Evolutionary conservation across 2,888 invertebrate genomes (phyloP), one percentile per base, ranked within the genome.

Genomic region (Andrena marginata): DNA sequence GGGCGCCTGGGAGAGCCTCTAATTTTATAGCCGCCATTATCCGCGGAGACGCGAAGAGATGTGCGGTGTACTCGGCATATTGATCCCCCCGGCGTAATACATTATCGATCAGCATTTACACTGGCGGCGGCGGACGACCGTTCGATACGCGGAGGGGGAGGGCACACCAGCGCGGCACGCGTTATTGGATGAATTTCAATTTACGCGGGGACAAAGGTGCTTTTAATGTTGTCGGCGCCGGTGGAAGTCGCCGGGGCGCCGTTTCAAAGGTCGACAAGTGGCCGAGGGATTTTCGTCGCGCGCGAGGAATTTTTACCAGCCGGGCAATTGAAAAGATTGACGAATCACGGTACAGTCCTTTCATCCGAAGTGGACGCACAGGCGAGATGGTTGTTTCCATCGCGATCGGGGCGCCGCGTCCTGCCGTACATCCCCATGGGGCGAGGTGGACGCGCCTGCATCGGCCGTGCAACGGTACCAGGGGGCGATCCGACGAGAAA

Each of bases 1-100:
- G 13, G 16, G 31, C 42, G 10, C 2, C 5, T 77, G 67, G 70
- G 49, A 29, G 56, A 67, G 73, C 56, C 79, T 85, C 85, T 87
- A 87, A 87, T 87, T 87, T 87, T 87, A 87, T 85, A 78, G 80
- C 74, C 56, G 56, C 85, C 80, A 87, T 87, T 87, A 87, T 80
- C 80, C 70, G n/a, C 64, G 77, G 65, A 60, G 75, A 71, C 74
- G 62, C 77, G 56, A 71, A 68, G 70, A 71, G 76, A 79, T 73
- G 70, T 56, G 75, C 33, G 23, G 63, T 67, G 67, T 87, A 64
- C 71, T 74, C 70, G 79, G 67, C 67, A 59, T 87, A 85, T 87
- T 73, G 86, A 87, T 85, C 87, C 60, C 60, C 64, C 35, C 69
- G 42, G 42, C 33, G 80, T 73, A 71, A 85, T 80, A 65, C 79